Evolutionary conservation across 2,797 vertebrate genomes (phyloP), one percentile per base, ranked within the genome.

Genomic region (Pelodytes ibericus): DNA sequence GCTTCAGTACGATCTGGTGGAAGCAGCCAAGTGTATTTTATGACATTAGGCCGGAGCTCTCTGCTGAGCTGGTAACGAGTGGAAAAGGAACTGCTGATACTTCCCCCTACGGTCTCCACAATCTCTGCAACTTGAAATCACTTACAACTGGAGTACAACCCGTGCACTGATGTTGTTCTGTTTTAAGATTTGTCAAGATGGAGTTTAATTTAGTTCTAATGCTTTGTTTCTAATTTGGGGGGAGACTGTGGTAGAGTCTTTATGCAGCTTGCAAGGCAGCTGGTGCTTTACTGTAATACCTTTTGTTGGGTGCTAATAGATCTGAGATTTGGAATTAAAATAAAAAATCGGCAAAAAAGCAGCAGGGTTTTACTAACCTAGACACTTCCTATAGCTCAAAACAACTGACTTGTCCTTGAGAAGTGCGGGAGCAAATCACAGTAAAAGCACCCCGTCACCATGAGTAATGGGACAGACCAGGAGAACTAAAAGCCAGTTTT

Each of bases 11-110:
- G 94, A 29, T 96, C 95, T 0, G 95, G 95, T 65, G 95, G 94
- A 83, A 94, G 94, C 81, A 95, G 94, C 82, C 95, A 96, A 91
- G 95, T 96, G 58, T 96, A 96, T 88, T 96, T 96, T 87, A 96
- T 96, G 95, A 96, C 95, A 49, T 88, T 95, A 80, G 95, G 95
- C 69, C 92, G 94, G 83, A 95, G 94, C 87, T 95, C 94, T 82
- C 93, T 96, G 85, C 93, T 96, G 86, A 96, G 94, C 86, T 94
- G 93, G 91, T 95, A 91, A 89, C 86, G 86, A 83, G 20, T 75
- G 80, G 41, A 76, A 80, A 58, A 22, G 80, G 82, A 82, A 81
- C 86, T 83, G 81, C 84, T 82, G 87, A 81, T 82, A 24, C 83
- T 33, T 60, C 85, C 83, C 84, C 84, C 87, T 79, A 63, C 33